Percentiles rank a stretch among this genome's conserved stretches.
Evolutionary conservation across 1,140 invertebrate species (phyloP).

Genomic region (Paraescarpia echinospica): DNA sequence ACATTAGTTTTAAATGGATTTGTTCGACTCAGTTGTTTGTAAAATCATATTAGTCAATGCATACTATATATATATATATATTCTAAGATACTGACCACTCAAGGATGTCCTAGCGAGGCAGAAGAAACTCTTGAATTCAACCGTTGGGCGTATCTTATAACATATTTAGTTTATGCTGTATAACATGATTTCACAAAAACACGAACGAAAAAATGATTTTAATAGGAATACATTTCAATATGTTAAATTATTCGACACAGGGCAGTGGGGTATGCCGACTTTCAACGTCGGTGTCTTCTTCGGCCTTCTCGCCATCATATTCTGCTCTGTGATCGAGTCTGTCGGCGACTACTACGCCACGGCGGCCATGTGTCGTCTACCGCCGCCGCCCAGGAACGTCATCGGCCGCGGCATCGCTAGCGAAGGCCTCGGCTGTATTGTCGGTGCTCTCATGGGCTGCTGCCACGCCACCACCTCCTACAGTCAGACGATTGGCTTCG

Average conservation of each 20-base stretch:
- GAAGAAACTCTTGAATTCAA: too few species aligned
- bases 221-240: too few species aligned
- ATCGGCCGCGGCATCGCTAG: slow-evolving; percentile 74
- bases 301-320: slow-evolving; percentile 53
- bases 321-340: slow-evolving; percentile 57
- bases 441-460: slow-evolving; percentile 79
- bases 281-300: slow-evolving; percentile 51
- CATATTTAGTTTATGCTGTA: too few species aligned
- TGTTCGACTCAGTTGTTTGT: too few species aligned
- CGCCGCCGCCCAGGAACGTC: slow-evolving; percentile 54
- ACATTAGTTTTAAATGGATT: too few species aligned
- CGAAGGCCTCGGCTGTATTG: slow-evolving; percentile 78
- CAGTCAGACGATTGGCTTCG: slow-evolving; percentile 41
- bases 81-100: too few species aligned
- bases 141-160: too few species aligned
- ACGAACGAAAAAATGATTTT: too few species aligned
- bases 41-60: too few species aligned
- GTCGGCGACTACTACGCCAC: slow-evolving; percentile 59
- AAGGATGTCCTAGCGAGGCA: too few species aligned
- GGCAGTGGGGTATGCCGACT: slow-evolving; percentile 56
- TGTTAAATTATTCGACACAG: not conserved
- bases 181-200: too few species aligned
- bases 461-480: slow-evolving; percentile 84
- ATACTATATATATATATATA: too few species aligned
- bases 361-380: slow-evolving; percentile 47